These are phyloP conservation scores for Prionchulus punctatus DNA, from an alignment of 2,888 invertebrate genomes.

Conservation along the genomic window DNA sequence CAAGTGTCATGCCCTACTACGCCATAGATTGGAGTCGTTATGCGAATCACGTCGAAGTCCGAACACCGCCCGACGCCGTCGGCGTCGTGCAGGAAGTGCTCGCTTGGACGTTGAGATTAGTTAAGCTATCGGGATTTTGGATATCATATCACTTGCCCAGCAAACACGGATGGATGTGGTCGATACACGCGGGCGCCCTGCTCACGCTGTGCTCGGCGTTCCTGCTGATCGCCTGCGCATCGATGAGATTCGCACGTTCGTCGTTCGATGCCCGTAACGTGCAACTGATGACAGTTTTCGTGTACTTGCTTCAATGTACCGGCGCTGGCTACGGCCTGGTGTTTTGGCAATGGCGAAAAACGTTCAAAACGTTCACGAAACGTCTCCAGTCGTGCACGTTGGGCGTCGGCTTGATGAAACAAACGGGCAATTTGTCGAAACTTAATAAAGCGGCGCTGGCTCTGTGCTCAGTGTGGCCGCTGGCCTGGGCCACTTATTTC, in stretches of 20 bases:
- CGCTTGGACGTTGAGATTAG: not conserved
- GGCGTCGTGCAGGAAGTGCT: not conserved
- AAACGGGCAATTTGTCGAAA: not conserved
- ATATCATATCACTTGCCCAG: not conserved
- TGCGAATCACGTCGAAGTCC: not conserved
- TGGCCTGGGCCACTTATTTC: not conserved
- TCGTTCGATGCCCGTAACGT: not conserved
- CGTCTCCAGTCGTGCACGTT: not conserved
- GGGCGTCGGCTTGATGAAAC: slow-evolving; percentile 2
- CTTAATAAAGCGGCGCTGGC: not conserved
- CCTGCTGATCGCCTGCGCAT: not conserved
- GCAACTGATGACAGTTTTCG: not conserved
- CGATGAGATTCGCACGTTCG: not conserved
- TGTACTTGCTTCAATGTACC: not conserved
- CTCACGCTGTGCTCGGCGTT: not conserved
- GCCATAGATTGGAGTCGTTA: slow-evolving; percentile 4
- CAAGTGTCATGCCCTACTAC: not conserved
- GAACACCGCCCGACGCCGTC: not conserved
- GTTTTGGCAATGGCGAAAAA: not conserved
- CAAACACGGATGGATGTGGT: not conserved
- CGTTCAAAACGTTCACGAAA: not conserved
- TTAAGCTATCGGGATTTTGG: not conserved
- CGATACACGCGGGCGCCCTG: not conserved
- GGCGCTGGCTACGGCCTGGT: not conserved
- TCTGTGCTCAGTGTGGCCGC: not conserved